Evolutionary conservation across 1,140 invertebrate genomes (phyloP).

Genomic region (Danaus plexippus): DNA sequence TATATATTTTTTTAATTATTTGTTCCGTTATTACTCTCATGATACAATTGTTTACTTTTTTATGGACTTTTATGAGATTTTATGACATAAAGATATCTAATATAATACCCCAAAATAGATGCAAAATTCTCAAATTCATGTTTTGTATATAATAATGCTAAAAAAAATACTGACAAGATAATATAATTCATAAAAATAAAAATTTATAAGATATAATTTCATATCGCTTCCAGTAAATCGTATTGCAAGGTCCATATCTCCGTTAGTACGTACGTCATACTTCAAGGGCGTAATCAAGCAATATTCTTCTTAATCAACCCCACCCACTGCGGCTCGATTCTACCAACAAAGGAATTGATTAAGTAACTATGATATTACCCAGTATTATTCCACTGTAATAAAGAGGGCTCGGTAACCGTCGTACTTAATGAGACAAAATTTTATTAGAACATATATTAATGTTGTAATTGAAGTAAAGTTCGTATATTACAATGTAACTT

Average conservation of each 20-base stretch:
- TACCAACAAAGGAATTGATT: conserved; percentile 70
- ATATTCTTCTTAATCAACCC: conserved; percentile 71
- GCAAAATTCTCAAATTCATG: too few relatives aligned
- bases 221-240: conserved; percentile 17
- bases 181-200: too few relatives aligned
- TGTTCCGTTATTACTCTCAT: too few relatives aligned
- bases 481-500: conserved; percentile 6
- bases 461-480: conserved; percentile 51
- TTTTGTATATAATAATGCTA: too few relatives aligned
- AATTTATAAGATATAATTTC: too few relatives aligned
- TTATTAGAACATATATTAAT: conserved; percentile 69
- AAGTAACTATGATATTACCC: conserved; percentile 70
- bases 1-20: too few relatives aligned
- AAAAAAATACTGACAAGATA: too few relatives aligned
- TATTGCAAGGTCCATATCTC: conserved; percentile 34
- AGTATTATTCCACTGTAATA: conserved; percentile 69
- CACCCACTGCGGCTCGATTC: conserved; percentile 65
- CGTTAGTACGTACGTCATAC: conserved; percentile 40
- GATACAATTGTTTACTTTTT: too few relatives aligned
- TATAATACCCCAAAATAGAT: too few relatives aligned
- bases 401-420: conserved; percentile 67
- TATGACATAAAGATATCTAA: too few relatives aligned
- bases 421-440: conserved; percentile 70
- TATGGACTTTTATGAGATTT: too few relatives aligned
- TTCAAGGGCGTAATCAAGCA: conserved; percentile 68